Percentiles rank a stretch among this genome's conserved stretches.
Evolutionary conservation across 2,113 vertebrate species (phyloP).

Genomic region (Phylloscopus whistleri): DNA sequence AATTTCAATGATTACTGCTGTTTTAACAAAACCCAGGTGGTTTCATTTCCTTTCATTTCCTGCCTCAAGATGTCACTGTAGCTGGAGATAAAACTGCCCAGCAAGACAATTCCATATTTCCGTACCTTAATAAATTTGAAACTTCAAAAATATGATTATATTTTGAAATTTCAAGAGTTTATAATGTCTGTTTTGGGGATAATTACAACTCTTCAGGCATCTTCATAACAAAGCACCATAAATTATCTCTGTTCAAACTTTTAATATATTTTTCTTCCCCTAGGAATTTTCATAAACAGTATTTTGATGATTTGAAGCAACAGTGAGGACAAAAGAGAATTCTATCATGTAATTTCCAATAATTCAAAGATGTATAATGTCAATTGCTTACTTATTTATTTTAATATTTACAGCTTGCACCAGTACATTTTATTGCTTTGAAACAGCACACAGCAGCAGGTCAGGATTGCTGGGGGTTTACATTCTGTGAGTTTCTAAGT

Average conservation of each 20-base stretch:
- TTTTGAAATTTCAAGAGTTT: not conserved
- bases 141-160: not conserved
- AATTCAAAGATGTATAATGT: not conserved
- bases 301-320: not conserved
- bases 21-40: not conserved
- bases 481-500: not conserved
- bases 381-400: not conserved
- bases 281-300: not conserved
- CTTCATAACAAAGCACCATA: not conserved
- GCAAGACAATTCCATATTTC: not conserved
- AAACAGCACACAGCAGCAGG: not conserved
- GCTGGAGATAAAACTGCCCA: not conserved
- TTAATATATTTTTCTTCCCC: constrained; percentile 28
- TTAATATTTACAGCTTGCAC: not conserved
- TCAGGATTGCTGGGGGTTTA: not conserved
- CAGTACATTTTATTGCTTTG: not conserved
- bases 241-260: constrained; percentile 7
- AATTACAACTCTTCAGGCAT: constrained; percentile 7
- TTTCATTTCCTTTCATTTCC: constrained; percentile 1
- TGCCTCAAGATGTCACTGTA: constrained; percentile 36
- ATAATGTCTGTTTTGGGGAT: not conserved
- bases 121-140: not conserved
- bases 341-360: not conserved
- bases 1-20: not conserved
- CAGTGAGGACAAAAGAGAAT: not conserved